Evolutionary conservation across 1,140 invertebrate species (phyloP).

Genomic region (Brachionus sp.): DNA sequence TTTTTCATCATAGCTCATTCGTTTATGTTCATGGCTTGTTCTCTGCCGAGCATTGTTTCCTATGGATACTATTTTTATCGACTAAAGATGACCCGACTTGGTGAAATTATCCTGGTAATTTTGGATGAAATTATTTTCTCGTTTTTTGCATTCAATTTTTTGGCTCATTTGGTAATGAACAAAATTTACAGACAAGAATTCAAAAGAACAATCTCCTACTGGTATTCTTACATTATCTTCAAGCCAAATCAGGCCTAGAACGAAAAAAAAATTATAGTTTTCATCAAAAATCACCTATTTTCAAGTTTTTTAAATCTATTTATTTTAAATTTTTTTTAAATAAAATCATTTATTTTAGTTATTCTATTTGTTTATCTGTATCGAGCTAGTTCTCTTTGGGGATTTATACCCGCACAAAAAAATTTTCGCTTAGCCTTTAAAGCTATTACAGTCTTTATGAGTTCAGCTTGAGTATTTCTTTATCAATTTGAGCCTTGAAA

Average conservation of each 20-base stretch:
- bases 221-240: neutral
- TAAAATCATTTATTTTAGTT: no score
- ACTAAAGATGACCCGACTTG: neutral
- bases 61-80: constrained; percentile 11
- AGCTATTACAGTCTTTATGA: no score
- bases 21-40: neutral
- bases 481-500: no score
- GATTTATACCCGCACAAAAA: no score
- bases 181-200: constrained; percentile 17
- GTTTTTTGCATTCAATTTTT: constrained; percentile 35
- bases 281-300: no score
- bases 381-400: no score
- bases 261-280: no score
- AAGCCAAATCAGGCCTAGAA: neutral
- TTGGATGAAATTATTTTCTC: neutral
- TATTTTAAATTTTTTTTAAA: no score
- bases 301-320: no score
- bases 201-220: neutral
- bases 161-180: constrained; percentile 6
- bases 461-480: no score
- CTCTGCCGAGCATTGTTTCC: neutral
- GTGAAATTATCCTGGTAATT: neutral
- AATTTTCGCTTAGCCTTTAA: no score
- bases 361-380: no score
- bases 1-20: constrained; percentile 12